Evolutionary conservation across 2,797 vertebrate species (phyloP), one percentile per base, ranked within the genome.

Genomic region (Huso huso): DNA sequence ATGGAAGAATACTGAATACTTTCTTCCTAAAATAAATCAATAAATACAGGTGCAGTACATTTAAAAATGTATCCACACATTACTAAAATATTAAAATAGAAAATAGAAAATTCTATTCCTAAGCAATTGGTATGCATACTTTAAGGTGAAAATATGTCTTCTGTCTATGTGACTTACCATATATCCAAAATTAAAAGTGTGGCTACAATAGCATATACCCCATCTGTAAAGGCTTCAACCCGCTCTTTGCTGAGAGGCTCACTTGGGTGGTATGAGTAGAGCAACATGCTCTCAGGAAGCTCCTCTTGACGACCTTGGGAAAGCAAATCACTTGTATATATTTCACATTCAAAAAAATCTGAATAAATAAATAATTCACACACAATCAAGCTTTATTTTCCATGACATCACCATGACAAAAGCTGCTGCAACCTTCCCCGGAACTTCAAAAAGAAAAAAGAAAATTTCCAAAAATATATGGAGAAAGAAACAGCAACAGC

Each of bases 141-240:
- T n/a, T 55, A 55, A 55, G n/a, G 53, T 6, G 53, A 55, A 55
- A 55, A 55, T 55, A 55, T 55, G 10, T 55, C 53, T 55, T 55
- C 53, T 55, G 53, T 7, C 9, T 55, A 48, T 37, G 18, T 48
- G 11, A 65, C 85, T 1, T 70, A 97, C 95, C 95, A 96, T 77
- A 98, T 98, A 75, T 97, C 95, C 76, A 97, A 82, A 83, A 98
- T 97, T 70, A 98, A 93, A 0, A 98, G 86, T 0, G 95, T 98
- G 53, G 95, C 95, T 63, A 98, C 95, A 10, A 97, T 95, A 76
- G 95, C 95, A 0, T 94, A 98, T 62, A 98, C 95, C 0, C 95
- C 95, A 0, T 98, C 95, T 0, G 92, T 98, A 86, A 97, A 98
- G 4, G 93, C 92, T 81, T 97, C 94, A 53, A 98, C 90, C 0